Conservation (phyloP, 2,113 vertebrate species). For the Hipposideros armiger region DNA sequence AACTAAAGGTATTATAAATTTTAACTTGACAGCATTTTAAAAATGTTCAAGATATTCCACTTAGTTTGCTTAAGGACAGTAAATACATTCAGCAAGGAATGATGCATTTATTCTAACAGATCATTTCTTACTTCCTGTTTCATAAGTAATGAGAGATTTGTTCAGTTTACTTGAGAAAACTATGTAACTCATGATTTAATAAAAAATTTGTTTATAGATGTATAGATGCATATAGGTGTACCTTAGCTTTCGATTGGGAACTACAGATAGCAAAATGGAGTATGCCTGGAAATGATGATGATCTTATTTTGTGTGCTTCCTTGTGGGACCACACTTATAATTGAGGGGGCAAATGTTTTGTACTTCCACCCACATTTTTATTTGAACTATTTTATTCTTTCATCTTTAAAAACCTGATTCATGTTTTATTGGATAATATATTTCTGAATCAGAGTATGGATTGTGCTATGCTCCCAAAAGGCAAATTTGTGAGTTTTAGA, state of each 20-base stretch:
- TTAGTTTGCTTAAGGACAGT: conserved; percentile 16
- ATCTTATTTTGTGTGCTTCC: background rate
- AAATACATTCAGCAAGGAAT: background rate
- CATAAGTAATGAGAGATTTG: conserved; percentile 10
- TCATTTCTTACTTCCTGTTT: conserved; percentile 9
- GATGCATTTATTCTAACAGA: background rate
- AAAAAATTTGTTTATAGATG: background rate
- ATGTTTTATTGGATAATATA: background rate
- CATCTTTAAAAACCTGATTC: background rate
- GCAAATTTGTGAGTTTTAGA: conserved; percentile 73
- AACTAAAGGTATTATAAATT: background rate
- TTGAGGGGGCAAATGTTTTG: background rate
- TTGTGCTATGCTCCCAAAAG: conserved; percentile 31
- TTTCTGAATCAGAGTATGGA: conserved; percentile 36
- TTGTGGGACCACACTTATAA: background rate
- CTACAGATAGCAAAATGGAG: background rate
- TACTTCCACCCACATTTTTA: background rate
- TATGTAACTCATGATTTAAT: background rate
- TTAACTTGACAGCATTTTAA: background rate
- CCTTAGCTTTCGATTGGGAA: background rate
- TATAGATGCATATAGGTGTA: background rate
- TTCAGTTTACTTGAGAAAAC: conserved; percentile 61
- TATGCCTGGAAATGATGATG: background rate
- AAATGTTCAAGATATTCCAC: background rate
- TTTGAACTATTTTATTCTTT: conserved; percentile 58